Conservation (phyloP, 30 jellyfish, hydroid and myxozoan species). For the Morbakka virulenta region DNA sequence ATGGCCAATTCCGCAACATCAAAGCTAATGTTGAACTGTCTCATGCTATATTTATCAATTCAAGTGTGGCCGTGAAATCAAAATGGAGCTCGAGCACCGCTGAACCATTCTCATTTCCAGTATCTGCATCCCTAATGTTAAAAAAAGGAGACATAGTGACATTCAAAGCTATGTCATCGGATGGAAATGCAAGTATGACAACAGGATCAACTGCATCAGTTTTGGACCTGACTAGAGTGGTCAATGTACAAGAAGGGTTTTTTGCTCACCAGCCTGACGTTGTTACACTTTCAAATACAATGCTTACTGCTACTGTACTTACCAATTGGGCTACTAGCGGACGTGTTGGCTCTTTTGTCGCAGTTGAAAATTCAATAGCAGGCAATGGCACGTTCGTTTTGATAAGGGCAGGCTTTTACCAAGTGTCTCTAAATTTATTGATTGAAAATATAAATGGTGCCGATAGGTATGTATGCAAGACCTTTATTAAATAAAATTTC, state of each 20-base stretch:
- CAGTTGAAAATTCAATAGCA: neutral
- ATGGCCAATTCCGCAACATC: constrained; percentile 24
- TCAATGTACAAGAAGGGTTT: neutral
- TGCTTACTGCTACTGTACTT: neutral
- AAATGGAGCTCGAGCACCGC: constrained; percentile 1
- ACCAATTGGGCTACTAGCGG: constrained; percentile 14
- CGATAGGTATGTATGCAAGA: too few relatives aligned
- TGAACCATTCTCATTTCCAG: constrained; percentile 35
- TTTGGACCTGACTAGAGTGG: constrained; percentile 31
- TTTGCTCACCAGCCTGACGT: neutral
- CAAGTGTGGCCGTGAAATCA: constrained; percentile 24
- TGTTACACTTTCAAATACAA: neutral
- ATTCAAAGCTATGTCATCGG: constrained; percentile 30
- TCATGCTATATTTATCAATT: constrained; percentile 47
- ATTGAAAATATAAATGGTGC: too few relatives aligned
- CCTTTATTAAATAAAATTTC: too few relatives aligned
- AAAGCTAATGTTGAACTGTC: constrained; percentile 9
- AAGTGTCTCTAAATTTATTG: too few relatives aligned
- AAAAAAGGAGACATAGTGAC: constrained; percentile 57
- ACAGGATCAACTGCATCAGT: constrained; percentile 65
- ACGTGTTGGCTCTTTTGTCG: constrained; percentile 10
- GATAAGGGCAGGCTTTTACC: too few relatives aligned
- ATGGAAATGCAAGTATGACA: constrained; percentile 18
- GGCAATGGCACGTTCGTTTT: neutral
- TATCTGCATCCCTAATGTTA: constrained; percentile 56